Conservation (phyloP, 2,797 vertebrate genomes). For the Peromyscus melanophrys region DNA sequence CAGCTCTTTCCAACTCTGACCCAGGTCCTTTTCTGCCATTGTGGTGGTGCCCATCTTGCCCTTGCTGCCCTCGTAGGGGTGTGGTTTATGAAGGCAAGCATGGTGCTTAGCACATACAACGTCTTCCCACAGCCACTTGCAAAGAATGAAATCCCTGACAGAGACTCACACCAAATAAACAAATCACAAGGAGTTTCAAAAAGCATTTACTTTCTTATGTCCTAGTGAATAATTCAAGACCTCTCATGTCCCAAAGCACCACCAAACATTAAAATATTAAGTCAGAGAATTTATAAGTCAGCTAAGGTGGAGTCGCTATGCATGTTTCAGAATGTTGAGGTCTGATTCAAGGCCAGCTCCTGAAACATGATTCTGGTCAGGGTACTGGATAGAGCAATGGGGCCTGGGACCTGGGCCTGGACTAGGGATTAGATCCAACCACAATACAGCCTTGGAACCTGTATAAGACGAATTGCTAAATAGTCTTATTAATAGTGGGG, state of each 20-base stretch:
- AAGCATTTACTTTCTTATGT: slow-evolving; percentile 3
- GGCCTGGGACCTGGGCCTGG: not conserved
- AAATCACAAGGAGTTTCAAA: not conserved
- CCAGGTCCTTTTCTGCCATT: not conserved
- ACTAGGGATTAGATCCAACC: not conserved
- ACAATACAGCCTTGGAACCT: rapidly evolving
- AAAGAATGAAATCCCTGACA: not conserved
- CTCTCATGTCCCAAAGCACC: not conserved
- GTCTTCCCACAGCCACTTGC: not conserved
- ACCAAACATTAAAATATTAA: not conserved
- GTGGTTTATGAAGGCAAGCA: not conserved
- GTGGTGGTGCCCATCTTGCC: rapidly evolving
- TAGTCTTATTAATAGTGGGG: too few relatives aligned
- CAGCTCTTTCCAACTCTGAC: not conserved
- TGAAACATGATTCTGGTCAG: not conserved
- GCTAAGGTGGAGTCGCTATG: not conserved
- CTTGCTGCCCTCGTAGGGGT: rapidly evolving
- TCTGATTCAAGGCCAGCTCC: not conserved
- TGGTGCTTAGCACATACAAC: too few relatives aligned
- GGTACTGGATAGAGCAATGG: too few relatives aligned
- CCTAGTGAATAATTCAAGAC: not conserved
- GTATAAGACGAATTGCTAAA: too few relatives aligned
- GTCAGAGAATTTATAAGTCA: not conserved
- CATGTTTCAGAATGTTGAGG: too few relatives aligned
- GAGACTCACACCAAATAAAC: not conserved